A percentile compares a stretch with the other conserved stretches of the same genome.
Evolutionary conservation across 2,797 vertebrate species (phyloP).

Genomic region (Poliocrania exsul): DNA sequence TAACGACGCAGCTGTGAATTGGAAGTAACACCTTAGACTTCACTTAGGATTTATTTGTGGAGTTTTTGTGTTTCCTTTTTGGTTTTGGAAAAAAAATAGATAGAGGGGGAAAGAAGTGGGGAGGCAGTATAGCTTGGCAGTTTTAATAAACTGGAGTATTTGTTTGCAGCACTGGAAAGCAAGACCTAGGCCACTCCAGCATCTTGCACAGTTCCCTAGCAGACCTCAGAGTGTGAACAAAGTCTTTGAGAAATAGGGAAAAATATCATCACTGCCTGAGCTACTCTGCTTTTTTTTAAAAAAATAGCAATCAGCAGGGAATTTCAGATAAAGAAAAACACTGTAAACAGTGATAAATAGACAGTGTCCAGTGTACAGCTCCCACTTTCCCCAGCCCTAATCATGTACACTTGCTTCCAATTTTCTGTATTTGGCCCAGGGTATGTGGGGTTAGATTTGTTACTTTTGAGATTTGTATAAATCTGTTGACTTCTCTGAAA

Average conservation of each 20-base stretch:
- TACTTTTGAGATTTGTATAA: background rate
- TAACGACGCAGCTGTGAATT: accelerated
- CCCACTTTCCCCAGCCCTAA: background rate
- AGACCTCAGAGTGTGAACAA: background rate
- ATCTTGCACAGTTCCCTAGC: background rate
- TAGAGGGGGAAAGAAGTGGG: background rate
- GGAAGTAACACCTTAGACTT: background rate
- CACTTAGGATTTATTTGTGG: background rate
- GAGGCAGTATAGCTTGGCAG: background rate
- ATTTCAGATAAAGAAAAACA: background rate
- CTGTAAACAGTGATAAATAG: background rate
- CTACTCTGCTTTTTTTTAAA: background rate
- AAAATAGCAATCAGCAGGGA: background rate
- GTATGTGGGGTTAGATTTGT: background rate
- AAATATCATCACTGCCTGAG: background rate
- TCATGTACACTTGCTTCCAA: background rate
- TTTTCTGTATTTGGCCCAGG: background rate
- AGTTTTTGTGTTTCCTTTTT: background rate
- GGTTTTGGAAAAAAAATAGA: background rate
- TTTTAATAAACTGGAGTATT: background rate
- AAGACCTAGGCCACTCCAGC: background rate
- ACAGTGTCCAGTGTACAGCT: background rate
- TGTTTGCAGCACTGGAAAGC: background rate
- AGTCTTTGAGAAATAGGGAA: background rate
- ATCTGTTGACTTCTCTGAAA: background rate